These are phyloP conservation scores for Octopus sinensis DNA, from an alignment of 1,140 invertebrate genomes.

Conservation along the genomic window DNA sequence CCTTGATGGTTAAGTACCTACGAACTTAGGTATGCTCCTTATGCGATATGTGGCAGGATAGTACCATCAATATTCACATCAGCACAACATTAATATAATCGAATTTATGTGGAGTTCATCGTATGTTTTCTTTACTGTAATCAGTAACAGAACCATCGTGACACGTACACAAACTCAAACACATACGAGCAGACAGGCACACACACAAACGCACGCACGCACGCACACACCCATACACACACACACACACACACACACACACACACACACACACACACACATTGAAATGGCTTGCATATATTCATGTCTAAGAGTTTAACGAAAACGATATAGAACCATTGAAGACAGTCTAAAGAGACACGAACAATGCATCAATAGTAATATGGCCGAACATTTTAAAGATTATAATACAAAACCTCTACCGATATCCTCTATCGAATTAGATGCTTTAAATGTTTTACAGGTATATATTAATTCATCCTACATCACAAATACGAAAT, in stretches of 20 bases:
- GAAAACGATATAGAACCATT: background rate
- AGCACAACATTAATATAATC: too few relatives aligned
- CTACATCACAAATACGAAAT: background rate
- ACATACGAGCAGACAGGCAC: background rate
- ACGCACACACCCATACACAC: background rate
- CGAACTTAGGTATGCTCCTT: background rate
- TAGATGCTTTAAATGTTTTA: too few relatives aligned
- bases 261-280: background rate
- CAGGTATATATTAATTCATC: background rate
- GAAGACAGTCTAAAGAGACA: background rate
- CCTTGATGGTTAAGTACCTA: background rate
- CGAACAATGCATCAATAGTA: too few relatives aligned
- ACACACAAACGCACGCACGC: background rate
- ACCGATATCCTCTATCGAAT: too few relatives aligned
- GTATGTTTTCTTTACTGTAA: too few relatives aligned
- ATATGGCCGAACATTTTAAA: too few relatives aligned
- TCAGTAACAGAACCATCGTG: background rate
- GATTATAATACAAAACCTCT: too few relatives aligned
- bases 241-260: background rate
- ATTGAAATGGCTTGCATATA: background rate
- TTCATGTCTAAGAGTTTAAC: background rate
- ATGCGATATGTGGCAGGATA: background rate
- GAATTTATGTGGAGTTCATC: too few relatives aligned
- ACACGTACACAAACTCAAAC: background rate
- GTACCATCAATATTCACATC: background rate